A percentile compares a stretch with the other conserved stretches of the same genome.
These are phyloP conservation scores for Noturus placidus DNA, from an alignment of 2,113 vertebrate species.

Conservation along the genomic window DNA sequence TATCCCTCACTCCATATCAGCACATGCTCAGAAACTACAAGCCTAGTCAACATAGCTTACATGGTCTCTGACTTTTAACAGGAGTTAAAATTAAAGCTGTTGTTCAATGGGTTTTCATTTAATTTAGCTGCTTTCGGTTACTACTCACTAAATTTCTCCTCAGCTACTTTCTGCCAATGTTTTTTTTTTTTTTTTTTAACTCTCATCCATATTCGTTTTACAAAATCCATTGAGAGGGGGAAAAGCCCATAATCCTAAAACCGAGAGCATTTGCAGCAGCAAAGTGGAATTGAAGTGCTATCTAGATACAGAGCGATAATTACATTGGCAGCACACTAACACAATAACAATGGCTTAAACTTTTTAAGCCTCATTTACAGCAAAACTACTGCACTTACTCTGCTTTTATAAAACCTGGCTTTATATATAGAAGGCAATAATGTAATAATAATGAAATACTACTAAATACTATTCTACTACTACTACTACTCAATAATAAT, in stretches of 20 bases:
- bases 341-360: constrained; percentile 21
- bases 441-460: not conserved
- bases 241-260: not conserved
- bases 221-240: not conserved
- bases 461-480: not conserved
- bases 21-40: not conserved
- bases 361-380: not conserved
- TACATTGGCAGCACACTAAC: not conserved
- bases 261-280: not conserved
- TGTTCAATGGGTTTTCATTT: not conserved
- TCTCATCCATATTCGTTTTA: not conserved
- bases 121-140: not conserved
- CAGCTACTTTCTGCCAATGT: not conserved
- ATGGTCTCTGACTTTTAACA: not conserved
- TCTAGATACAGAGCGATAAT: constrained; percentile 9
- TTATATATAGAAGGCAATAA: not conserved
- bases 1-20: not conserved
- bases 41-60: not conserved
- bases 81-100: not conserved
- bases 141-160: not conserved
- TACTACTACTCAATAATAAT: not conserved
- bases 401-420: not conserved
- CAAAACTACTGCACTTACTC: not conserved
- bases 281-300: constrained; percentile 16
- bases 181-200: not conserved